A percentile compares a stretch with the other conserved stretches of the same genome.
Evolutionary conservation across 2,113 vertebrate species (phyloP).

Genomic region (Sorex araneus): DNA sequence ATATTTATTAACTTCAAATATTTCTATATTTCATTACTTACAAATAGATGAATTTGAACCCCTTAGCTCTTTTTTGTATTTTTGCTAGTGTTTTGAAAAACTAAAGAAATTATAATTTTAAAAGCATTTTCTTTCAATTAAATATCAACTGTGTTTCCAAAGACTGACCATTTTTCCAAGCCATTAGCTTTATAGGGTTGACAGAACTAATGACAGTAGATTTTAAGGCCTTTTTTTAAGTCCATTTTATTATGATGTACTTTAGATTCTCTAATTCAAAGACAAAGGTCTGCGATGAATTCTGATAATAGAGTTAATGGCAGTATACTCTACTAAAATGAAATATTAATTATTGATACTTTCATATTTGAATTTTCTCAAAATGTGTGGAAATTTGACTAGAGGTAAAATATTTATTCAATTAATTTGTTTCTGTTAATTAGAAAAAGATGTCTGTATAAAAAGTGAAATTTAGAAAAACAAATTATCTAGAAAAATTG

Average conservation of each 20-base stretch:
- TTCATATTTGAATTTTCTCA: slow-evolving; percentile 75
- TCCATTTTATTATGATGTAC: slow-evolving; percentile 79
- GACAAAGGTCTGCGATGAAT: slow-evolving; percentile 85
- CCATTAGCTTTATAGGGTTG: slow-evolving; percentile 87
- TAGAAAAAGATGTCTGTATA: slow-evolving; percentile 68
- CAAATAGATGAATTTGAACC: slow-evolving; percentile 66
- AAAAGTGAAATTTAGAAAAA: slow-evolving; percentile 38
- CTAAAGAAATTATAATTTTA: slow-evolving; percentile 85
- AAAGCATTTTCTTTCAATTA: slow-evolving; percentile 89
- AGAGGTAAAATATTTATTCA: slow-evolving; percentile 78
- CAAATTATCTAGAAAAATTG: slow-evolving; percentile 68
- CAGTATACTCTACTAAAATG: slow-evolving; percentile 85
- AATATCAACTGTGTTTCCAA: slow-evolving; percentile 88
- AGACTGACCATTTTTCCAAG: slow-evolving; percentile 87
- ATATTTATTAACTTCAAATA: slow-evolving; percentile 74
- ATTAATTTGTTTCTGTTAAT: slow-evolving; percentile 79
- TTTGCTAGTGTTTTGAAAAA: slow-evolving; percentile 77
- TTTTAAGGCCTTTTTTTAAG: slow-evolving; percentile 85
- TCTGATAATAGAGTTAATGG: slow-evolving; percentile 86
- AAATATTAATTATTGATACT: slow-evolving; percentile 86
- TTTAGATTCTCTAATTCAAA: slow-evolving; percentile 84
- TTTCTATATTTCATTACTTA: slow-evolving; percentile 53
- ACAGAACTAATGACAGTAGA: slow-evolving; percentile 87
- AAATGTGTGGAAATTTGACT: slow-evolving; percentile 81
- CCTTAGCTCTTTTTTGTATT: slow-evolving; percentile 78